Base-by-base conservation (phyloP, 2,888 invertebrate species). In the Lamellibrachia columna region DNA sequence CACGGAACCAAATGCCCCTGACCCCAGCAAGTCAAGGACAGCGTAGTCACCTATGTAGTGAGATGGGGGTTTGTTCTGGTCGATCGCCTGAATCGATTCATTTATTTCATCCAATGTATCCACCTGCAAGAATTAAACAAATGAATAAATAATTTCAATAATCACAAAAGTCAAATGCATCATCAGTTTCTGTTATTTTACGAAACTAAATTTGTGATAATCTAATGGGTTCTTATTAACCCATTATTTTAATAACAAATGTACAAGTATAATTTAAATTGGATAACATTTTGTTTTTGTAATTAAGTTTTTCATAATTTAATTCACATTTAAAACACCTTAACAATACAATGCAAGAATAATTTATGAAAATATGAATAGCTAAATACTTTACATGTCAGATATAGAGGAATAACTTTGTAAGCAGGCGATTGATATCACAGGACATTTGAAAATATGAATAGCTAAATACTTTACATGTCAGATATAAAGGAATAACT, bases 1-100 rank as follows among this genome's bases (percentile, higher is more conserved):
- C n/a, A 97, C 97, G 91, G 96, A 96, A 22, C 97, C 97, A 94
- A 97, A 97, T 1, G 96, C 97, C 15, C 97, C 97, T 8, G 96
- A 95, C 1, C 97, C 97, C 28, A 97, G 94, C 75, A 96, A 95
- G 94, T 97, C 97, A 93, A 97, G 95, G 22, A 97, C 96, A 55
- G 96, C 96, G 94, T 96, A 97, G 53, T 97, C 96, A 3, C 96
- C 96, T 40, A 97, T 96, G 93, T 95, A 95, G 90, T 95, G 94
- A 55, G 94, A 95, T 8, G 96, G 95, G 90, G 94, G 95, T 92
- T 95, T 94, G 93, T 96, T 95, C 93, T 96, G 96, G 93, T 96
- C 96, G 28, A 95, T 94, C 90, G 95, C 94, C 92, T 94, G 92
- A 8, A 96, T 95, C 93, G 95, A 91, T 52, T 52, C 52, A 52